phyloP scores from a whole-genome alignment of 2,113 vertebrate species.

The Sturnus vulgaris region DNA sequence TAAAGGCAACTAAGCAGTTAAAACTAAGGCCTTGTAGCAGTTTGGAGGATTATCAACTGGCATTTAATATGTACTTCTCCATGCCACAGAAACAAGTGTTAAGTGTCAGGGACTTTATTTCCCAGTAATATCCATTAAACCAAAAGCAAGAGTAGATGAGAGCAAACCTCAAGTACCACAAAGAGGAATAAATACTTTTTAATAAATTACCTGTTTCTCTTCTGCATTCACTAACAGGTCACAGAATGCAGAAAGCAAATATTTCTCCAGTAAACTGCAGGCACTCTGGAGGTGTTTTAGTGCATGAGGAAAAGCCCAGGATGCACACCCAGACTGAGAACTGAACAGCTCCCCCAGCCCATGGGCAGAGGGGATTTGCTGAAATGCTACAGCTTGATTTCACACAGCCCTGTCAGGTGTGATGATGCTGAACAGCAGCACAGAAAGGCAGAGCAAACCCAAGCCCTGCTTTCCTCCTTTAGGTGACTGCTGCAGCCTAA shows the following conservation, averaged over 20 bases:
- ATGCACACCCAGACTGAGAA: not conserved
- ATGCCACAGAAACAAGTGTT: not conserved
- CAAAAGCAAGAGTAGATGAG: not conserved
- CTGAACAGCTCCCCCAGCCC: accelerated
- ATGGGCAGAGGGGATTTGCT: not conserved
- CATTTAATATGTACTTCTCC: not conserved
- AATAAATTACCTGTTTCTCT: not conserved
- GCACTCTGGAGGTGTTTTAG: not conserved
- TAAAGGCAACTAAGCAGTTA: not conserved
- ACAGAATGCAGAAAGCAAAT: not conserved
- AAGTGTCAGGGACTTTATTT: not conserved
- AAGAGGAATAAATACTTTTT: not conserved
- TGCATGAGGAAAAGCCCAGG: not conserved
- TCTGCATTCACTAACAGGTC: not conserved
- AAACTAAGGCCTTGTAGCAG: not conserved
- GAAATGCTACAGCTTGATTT: not conserved
- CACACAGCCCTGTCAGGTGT: not conserved
- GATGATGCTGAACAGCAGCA: not conserved
- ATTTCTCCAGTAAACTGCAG: not conserved
- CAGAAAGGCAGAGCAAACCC: not conserved
- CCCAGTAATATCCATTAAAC: not conserved
- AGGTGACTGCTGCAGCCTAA: not conserved
- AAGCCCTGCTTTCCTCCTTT: not conserved
- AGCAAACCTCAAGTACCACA: not conserved
- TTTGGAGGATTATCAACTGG: not conserved